Base-by-base conservation (phyloP, 1,140 invertebrate genomes). In the Polypedilum vanderplanki region DNA sequence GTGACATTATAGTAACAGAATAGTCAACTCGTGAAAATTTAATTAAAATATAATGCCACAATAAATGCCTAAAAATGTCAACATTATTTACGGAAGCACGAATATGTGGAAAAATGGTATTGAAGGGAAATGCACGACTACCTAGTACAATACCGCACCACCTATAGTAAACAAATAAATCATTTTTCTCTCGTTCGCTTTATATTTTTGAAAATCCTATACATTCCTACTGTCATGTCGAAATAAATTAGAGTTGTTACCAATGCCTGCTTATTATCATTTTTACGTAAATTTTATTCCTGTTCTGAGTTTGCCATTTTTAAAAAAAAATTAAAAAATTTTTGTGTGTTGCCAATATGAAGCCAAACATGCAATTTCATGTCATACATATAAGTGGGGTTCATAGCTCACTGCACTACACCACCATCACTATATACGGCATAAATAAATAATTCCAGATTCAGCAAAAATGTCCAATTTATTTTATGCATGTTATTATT, bases 231-330 rank as follows among this genome's bases (percentile, higher is more conserved):
- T 57, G 12, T 12, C 12, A 57, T 57, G 46, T 57, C 46, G 46
- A 57, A 57, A 57, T 57, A 57, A 57, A 57, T 57, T 57, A 57
- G 46, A 57, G 46, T 57, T 57, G 46, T 57, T 57, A n/a, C 41
- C 15, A 2, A 15, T n/a, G 12, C 46, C 46, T 57, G 46, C 46
- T 57, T 57, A 57, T 57, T 57, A 57, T 57, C 46, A 57, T 57
- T 57, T 57, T n/a, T n/a, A n/a, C 12, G 10, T 3, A 1, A 57
- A 12, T 57, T 57, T 46, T 57, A 12, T 57, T 5, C 5, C 24
- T 5, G 5, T 33, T 33, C 24, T 33, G 24, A 33, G 24, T 33
- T 33, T 33, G 24, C 24, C 24, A 33, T 33, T 33, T 33, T 33
- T 33, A 33, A 33, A 33, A 33, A 33, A n/a, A n/a, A n/a, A n/a